Conservation (phyloP, 2,888 invertebrate genomes). For the Psylliodes chrysocephalus region DNA sequence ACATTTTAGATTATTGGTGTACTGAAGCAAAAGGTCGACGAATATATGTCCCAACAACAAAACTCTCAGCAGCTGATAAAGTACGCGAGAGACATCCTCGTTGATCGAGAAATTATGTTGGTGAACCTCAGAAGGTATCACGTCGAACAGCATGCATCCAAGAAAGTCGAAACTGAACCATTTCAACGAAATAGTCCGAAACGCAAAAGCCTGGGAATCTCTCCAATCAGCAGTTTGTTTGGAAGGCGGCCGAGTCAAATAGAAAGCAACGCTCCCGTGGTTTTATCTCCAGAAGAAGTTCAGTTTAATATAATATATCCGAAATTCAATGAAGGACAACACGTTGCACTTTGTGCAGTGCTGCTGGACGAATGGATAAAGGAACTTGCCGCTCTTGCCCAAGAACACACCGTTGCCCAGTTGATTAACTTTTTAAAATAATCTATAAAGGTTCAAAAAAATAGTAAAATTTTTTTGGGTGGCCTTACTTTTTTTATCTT, state of each 20-base stretch:
- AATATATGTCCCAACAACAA: constrained; percentile 72
- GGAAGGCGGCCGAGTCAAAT: constrained; percentile 69
- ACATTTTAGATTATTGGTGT: constrained; percentile 76
- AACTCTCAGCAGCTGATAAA: constrained; percentile 75
- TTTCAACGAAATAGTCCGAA: constrained; percentile 76
- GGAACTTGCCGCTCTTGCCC: constrained; percentile 92
- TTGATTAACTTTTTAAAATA: constrained; percentile 63
- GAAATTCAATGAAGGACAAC: constrained; percentile 66
- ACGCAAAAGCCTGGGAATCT: constrained; percentile 79
- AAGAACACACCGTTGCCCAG: constrained; percentile 86
- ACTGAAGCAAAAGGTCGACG: constrained; percentile 88
- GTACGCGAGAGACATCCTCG: constrained; percentile 81
- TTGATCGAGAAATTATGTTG: constrained; percentile 81
- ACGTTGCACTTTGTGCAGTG: constrained; percentile 83
- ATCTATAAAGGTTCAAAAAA: too few relatives aligned
- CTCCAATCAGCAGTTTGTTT: constrained; percentile 74
- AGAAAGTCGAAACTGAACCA: constrained; percentile 59
- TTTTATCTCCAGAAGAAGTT: constrained; percentile 52
- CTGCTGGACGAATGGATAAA: constrained; percentile 95
- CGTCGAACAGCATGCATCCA: constrained; percentile 59
- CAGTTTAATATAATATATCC: constrained; percentile 57
- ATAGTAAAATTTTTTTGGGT: too few relatives aligned
- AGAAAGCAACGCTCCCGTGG: constrained; percentile 54
- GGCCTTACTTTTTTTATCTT: too few relatives aligned
- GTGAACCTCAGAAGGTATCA: constrained; percentile 75